phyloP scores from a whole-genome alignment of 2,888 invertebrate genomes.

The Conchocele bisecta region DNA sequence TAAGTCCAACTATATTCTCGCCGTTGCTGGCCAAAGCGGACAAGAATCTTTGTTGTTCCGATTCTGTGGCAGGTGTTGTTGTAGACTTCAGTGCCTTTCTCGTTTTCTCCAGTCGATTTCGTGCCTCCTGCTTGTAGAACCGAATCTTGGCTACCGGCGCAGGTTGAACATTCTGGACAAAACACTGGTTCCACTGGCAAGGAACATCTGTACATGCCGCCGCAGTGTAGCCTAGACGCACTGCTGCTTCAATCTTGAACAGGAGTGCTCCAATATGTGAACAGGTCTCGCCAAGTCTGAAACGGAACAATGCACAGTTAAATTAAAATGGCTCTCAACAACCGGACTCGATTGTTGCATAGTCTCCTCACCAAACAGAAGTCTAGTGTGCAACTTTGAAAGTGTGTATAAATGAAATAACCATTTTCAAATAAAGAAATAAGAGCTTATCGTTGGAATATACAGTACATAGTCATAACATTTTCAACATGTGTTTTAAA shows the following conservation, averaged over 20 bases:
- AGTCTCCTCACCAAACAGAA: too few relatives aligned
- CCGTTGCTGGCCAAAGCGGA: background rate
- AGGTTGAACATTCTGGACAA: constrained; percentile 30
- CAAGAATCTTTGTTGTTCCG: background rate
- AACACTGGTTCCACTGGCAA: constrained; percentile 38
- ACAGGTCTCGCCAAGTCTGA: constrained; percentile 44
- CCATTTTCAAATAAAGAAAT: too few relatives aligned
- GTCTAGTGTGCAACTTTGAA: too few relatives aligned
- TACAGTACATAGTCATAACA: too few relatives aligned
- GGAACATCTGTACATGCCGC: constrained; percentile 32
- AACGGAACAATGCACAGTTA: background rate
- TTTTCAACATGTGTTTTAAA: too few relatives aligned
- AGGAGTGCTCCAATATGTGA: constrained; percentile 39
- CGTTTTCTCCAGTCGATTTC: background rate
- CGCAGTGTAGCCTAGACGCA: constrained; percentile 36
- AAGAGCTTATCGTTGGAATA: too few relatives aligned
- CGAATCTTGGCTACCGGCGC: constrained; percentile 10
- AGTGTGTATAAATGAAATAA: too few relatives aligned
- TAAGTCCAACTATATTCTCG: background rate
- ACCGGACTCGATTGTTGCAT: too few relatives aligned
- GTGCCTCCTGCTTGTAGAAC: constrained; percentile 15
- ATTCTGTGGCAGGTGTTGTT: background rate
- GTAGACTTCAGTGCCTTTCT: background rate
- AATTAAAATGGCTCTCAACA: too few relatives aligned
- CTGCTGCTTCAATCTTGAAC: constrained; percentile 50